Base-by-base conservation (phyloP, 2,113 vertebrate species). In the Ornithorhynchus anatinus region DNA sequence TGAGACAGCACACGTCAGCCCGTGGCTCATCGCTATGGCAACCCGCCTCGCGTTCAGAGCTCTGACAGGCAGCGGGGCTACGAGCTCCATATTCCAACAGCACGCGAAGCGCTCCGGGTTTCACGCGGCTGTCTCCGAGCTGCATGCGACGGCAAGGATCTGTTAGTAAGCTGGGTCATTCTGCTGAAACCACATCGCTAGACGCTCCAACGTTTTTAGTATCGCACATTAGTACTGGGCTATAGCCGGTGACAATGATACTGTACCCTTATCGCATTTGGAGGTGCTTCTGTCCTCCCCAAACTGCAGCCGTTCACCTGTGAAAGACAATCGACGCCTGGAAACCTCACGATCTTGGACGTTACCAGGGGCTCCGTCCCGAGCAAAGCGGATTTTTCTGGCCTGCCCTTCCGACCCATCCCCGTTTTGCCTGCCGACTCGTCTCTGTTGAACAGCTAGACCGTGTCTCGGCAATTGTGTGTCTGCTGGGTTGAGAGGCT, bases 271-370 rank as follows among this genome's bases (percentile, higher is more conserved):
- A 93, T 88, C 81, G 94, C 92, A 65, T 91, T 84, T 80, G 91
- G 72, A 72, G 93, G 69, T 72, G 90, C 85, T 89, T 81, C 75
- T 90, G 92, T 81, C 88, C 69, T 89, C 85, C 88, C 79, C 93
- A 89, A 91, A 92, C 92, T 92, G 95, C 94, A 95, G 85, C 94
- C 95, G 89, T 96, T 97, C 80, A 97, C 96, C 96, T 98, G 95
- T 93, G 85, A 69, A 90, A 91, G 84, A 94, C 68, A 93, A 91
- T 89, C n/a, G n/a, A n/a, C n/a, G n/a, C n/a, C n/a, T n/a, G n/a
- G n/a, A n/a, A n/a, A n/a, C n/a, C n/a, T n/a, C n/a, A n/a, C n/a
- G n/a, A n/a, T n/a, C n/a, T n/a, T n/a, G n/a, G n/a, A n/a, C n/a
- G n/a, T n/a, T n/a, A n/a, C n/a, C n/a, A n/a, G n/a, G n/a, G n/a